Evolutionary conservation across 2,888 invertebrate genomes (phyloP).

Genomic region (Parnassius mnemosyne): DNA sequence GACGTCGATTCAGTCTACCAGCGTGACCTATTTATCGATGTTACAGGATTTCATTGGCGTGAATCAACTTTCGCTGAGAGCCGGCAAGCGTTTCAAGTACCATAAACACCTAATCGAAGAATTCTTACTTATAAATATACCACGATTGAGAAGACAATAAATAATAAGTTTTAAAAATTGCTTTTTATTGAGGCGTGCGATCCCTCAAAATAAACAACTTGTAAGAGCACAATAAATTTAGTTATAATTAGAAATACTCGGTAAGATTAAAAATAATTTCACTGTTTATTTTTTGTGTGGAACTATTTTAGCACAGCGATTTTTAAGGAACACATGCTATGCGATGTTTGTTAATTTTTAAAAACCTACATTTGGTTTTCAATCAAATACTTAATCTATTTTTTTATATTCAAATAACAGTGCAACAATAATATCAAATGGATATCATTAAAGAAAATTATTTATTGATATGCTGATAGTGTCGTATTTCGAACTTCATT

Average conservation of each 20-base stretch:
- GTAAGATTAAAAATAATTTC: too few relatives aligned
- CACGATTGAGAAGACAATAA: conserved; percentile 72
- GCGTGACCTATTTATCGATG: conserved; percentile 73
- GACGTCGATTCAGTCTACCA: conserved; percentile 49
- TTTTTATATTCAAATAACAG: conserved; percentile 16
- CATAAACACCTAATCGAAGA: conserved; percentile 50
- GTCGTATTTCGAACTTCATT: too few relatives aligned
- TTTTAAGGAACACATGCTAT: conserved; percentile 35
- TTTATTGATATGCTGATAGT: too few relatives aligned
- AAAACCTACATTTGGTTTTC: too few relatives aligned
- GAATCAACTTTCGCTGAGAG: conserved; percentile 43
- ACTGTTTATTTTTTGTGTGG: neutral
- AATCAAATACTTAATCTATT: conserved; percentile 2
- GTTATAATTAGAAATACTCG: too few relatives aligned
- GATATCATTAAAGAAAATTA: too few relatives aligned
- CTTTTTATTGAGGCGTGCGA: conserved; percentile 59
- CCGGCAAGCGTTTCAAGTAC: conserved; percentile 36
- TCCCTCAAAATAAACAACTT: neutral
- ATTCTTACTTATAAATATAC: conserved; percentile 60
- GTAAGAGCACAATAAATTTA: neutral
- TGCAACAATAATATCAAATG: neutral
- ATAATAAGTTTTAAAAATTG: conserved; percentile 52
- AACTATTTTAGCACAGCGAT: conserved; percentile 36
- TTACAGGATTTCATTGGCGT: conserved; percentile 77
- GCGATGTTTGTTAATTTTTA: conserved; percentile 35